Evolutionary conservation across 2,113 vertebrate genomes (phyloP).

Genomic region (Labeo rohita): DNA sequence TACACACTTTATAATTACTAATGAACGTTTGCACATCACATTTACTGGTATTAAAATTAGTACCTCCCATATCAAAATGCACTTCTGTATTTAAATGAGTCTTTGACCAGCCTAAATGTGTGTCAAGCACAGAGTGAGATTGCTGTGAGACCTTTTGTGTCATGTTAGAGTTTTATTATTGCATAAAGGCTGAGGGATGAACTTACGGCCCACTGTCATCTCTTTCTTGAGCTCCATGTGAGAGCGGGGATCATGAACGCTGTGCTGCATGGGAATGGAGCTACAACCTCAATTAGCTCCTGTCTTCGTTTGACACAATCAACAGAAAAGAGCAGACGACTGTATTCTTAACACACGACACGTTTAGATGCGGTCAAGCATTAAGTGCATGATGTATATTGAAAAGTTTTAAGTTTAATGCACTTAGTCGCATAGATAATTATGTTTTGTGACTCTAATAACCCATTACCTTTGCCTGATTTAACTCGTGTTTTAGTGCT

Average conservation of each 20-base stretch:
- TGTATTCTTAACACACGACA: neutral
- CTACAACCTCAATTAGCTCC: conserved; percentile 36
- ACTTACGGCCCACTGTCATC: neutral
- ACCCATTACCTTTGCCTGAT: neutral
- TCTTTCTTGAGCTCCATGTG: neutral
- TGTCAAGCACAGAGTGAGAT: neutral
- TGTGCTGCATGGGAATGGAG: conserved; percentile 53
- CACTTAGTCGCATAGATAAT: neutral
- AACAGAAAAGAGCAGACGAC: neutral
- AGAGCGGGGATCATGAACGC: neutral
- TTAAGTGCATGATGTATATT: neutral
- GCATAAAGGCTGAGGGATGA: neutral
- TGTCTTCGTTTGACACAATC: conserved; percentile 3
- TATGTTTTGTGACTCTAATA: conserved; percentile 4
- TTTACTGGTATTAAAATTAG: neutral
- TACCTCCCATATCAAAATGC: neutral
- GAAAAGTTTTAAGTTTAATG: neutral
- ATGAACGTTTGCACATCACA: neutral
- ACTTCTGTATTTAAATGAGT: neutral
- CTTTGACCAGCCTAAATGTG: neutral
- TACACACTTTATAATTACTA: neutral
- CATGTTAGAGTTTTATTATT: conserved; percentile 3
- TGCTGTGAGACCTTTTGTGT: neutral
- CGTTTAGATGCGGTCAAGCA: conserved; percentile 38
- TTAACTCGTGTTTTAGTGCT: neutral